Evolutionary conservation across 2,797 vertebrate species (phyloP).

Genomic region (Sebastes elongatus): DNA sequence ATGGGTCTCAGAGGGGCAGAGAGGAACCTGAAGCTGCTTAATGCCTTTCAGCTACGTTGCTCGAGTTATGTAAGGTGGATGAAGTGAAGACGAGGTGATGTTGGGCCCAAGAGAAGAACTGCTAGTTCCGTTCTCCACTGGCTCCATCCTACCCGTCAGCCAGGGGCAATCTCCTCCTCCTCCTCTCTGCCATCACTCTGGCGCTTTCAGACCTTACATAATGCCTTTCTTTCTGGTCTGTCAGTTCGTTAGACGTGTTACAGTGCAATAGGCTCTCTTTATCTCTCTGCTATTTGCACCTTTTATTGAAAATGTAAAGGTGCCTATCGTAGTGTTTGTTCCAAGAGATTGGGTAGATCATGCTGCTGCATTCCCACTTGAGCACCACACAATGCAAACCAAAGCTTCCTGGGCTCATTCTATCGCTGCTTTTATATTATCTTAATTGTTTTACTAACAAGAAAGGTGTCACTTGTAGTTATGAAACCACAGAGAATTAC

Average conservation of each 20-base stretch:
- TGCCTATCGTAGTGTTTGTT: slow-evolving; percentile 4
- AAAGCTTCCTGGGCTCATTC: not conserved
- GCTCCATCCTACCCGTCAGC: slow-evolving; percentile 34
- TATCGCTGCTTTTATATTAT: not conserved
- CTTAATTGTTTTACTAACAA: not conserved
- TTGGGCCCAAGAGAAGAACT: slow-evolving; percentile 2
- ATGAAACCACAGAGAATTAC: not conserved
- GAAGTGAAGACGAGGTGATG: slow-evolving; percentile 10
- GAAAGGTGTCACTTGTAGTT: not conserved
- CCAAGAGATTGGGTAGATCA: not conserved
- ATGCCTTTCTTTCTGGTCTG: slow-evolving; percentile 44
- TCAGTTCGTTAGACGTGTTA: slow-evolving; percentile 33
- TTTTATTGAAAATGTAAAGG: slow-evolving; percentile 44
- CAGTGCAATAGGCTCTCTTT: slow-evolving; percentile 3
- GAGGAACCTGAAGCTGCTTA: slow-evolving; percentile 6
- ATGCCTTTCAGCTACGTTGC: slow-evolving; percentile 12
- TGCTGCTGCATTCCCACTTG: not conserved
- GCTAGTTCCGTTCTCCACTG: slow-evolving; percentile 20
- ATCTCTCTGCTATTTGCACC: slow-evolving; percentile 19
- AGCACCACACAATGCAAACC: not conserved
- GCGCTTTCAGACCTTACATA: slow-evolving; percentile 48
- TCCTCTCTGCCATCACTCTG: slow-evolving; percentile 26
- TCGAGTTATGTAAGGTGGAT: slow-evolving; percentile 49
- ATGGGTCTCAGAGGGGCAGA: slow-evolving; percentile 14
- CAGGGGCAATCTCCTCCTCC: slow-evolving; percentile 27